Evolutionary conservation across 2,113 vertebrate genomes (phyloP).

Genomic region (Megaceryle torquata): DNA sequence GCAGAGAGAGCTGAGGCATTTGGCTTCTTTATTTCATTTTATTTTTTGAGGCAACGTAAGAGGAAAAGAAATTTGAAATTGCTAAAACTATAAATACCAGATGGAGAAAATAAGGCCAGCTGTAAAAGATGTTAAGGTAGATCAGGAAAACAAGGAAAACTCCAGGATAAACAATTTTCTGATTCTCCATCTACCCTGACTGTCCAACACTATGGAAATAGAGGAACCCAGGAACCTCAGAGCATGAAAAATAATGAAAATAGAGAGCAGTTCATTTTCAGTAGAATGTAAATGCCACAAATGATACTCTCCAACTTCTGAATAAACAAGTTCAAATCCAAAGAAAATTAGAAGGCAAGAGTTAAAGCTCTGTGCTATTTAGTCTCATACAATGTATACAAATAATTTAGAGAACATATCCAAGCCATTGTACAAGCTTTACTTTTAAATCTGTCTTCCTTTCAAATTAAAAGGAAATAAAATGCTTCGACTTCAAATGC

Average conservation of each 20-base stretch:
- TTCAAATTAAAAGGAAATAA: constrained; percentile 47
- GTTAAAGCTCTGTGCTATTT: constrained; percentile 50
- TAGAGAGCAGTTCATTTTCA: not conserved
- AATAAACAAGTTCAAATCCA: constrained; percentile 54
- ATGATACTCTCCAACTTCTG: not conserved
- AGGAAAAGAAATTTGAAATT: not conserved
- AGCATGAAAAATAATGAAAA: not conserved
- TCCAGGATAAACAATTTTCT: not conserved
- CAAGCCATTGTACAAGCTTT: not conserved
- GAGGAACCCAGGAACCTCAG: not conserved
- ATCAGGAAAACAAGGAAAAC: not conserved
- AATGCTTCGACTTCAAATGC: not conserved
- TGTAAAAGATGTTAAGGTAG: not conserved
- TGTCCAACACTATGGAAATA: not conserved
- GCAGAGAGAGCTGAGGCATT: not conserved
- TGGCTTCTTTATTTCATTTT: not conserved
- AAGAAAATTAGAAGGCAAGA: constrained; percentile 35
- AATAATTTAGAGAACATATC: constrained; percentile 30
- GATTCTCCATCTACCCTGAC: not conserved
- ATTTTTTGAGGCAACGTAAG: not conserved
- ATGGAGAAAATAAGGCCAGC: not conserved
- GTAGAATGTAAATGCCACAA: constrained; percentile 3
- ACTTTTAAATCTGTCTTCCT: constrained; percentile 16
- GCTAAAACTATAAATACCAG: constrained; percentile 12
- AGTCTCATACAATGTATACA: constrained; percentile 25